Evolutionary conservation across 2,797 vertebrate genomes (phyloP).

Genomic region (Alauda arvensis): DNA sequence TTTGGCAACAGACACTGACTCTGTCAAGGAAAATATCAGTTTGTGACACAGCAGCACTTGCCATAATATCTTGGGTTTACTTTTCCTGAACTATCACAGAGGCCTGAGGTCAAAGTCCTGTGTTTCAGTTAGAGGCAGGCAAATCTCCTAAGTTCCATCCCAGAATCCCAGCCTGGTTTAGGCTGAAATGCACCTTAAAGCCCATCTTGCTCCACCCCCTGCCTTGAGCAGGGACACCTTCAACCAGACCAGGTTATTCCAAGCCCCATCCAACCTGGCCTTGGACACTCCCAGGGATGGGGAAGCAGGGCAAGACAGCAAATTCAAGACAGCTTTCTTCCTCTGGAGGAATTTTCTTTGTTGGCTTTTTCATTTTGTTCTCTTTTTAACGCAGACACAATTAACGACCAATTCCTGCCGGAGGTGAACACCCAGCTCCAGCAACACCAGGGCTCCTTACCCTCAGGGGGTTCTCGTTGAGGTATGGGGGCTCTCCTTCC

Average conservation of each 20-base stretch:
- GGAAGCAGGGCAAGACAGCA: not conserved
- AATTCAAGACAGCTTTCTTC: not conserved
- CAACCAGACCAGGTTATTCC: not conserved
- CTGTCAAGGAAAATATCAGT: not conserved
- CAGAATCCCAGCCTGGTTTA: not conserved
- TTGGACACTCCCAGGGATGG: not conserved
- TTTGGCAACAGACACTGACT: not conserved
- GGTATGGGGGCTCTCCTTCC: slow-evolving; percentile 95
- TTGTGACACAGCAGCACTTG: not conserved
- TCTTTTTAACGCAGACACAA: not conserved
- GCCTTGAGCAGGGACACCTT: not conserved
- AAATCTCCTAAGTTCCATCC: not conserved
- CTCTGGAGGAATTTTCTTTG: not conserved
- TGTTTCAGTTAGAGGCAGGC: not conserved
- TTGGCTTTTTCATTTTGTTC: not conserved
- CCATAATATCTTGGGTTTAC: not conserved
- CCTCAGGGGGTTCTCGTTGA: slow-evolving; percentile 95
- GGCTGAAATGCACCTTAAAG: not conserved
- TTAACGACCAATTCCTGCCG: not conserved
- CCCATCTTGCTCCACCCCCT: not conserved
- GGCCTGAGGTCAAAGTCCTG: not conserved
- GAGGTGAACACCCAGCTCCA: not conserved
- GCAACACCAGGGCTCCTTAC: slow-evolving; percentile 68
- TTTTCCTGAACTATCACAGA: not conserved
- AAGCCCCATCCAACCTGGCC: not conserved